Evolutionary conservation across 1,140 invertebrate genomes (phyloP).

Genomic region (Neodiprion pinetum): DNA sequence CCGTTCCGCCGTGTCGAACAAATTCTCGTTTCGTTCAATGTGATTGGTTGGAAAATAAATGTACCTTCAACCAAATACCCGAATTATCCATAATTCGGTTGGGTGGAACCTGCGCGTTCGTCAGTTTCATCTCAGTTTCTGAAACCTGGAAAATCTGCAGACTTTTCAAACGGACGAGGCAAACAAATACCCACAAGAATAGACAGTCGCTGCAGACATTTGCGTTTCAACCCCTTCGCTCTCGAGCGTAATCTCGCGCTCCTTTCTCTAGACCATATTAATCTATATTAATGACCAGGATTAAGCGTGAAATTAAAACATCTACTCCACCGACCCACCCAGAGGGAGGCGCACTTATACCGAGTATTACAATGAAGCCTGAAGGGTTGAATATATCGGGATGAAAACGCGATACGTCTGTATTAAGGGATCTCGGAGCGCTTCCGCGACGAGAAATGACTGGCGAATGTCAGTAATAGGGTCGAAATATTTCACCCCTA

Average conservation of each 20-base stretch:
- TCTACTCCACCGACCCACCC: slow-evolving; percentile 34
- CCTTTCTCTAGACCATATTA: slow-evolving; percentile 32
- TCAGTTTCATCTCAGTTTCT: too few species aligned
- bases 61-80: too few species aligned
- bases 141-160: too few species aligned
- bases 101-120: too few species aligned
- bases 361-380: slow-evolving; percentile 16
- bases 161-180: too few species aligned
- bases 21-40: background rate
- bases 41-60: background rate
- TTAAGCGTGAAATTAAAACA: slow-evolving; percentile 54
- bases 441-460: background rate
- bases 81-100: too few species aligned
- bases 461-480: background rate
- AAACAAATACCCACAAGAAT: too few species aligned
- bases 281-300: slow-evolving; percentile 58
- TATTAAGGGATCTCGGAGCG: background rate
- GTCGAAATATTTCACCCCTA: background rate
- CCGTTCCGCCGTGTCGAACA: background rate
- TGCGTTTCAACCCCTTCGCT: slow-evolving; percentile 1
- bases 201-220: background rate
- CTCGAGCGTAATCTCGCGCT: background rate
- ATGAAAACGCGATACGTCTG: slow-evolving; percentile 35
- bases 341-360: slow-evolving; percentile 20
- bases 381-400: slow-evolving; percentile 46